Conservation (phyloP, 2,113 vertebrate species). For the Ailurus styani region DNA sequence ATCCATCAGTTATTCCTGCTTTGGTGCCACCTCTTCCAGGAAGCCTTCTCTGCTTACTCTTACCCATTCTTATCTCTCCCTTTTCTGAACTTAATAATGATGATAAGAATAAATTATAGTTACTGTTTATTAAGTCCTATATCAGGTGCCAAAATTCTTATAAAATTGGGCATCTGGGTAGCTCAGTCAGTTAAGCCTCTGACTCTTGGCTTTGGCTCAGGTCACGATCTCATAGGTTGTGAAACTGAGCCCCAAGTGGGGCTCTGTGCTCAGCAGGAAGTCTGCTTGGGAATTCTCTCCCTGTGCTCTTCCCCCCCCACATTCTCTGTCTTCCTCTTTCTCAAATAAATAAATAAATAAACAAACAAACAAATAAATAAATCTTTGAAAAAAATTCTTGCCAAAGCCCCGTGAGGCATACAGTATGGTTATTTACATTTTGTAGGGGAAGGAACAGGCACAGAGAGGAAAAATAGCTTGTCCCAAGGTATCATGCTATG, state of each 20-base stretch:
- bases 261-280: background rate
- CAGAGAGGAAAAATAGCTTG: background rate
- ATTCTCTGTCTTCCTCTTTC: background rate
- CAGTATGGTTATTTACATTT: background rate
- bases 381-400: background rate
- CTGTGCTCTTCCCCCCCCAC: background rate
- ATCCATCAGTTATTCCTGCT: background rate
- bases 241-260: background rate
- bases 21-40: background rate
- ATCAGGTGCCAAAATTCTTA: background rate
- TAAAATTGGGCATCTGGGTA: background rate
- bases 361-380: background rate
- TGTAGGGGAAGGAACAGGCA: background rate
- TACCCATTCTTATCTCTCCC: background rate
- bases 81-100: background rate
- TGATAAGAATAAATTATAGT: background rate
- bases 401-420: background rate
- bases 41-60: background rate
- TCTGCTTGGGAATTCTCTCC: background rate
- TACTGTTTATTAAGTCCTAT: background rate
- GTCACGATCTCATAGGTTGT: background rate
- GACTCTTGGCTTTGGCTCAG: background rate
- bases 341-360: background rate
- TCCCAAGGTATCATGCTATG: fast-evolving
- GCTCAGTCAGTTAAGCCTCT: background rate